A percentile compares a stretch with the other conserved stretches of the same genome.
Evolutionary conservation across 2,888 invertebrate species (phyloP).

Genomic region (Malachius bipustulatus): DNA sequence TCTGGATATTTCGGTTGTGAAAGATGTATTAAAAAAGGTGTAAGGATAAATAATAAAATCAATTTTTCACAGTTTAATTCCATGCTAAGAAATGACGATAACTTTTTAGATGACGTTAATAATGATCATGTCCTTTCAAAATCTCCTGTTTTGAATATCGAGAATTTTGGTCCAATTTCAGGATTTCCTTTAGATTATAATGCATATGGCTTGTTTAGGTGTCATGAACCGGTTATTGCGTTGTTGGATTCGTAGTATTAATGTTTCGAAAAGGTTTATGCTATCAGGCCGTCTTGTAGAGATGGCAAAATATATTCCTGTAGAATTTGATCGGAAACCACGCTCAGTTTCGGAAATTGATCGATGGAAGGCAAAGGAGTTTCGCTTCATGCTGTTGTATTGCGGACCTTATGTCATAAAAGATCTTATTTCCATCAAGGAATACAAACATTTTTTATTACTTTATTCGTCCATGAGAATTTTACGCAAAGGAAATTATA

Average conservation of each 20-base stretch:
- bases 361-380: not conserved
- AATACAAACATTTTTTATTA: constrained; percentile 1
- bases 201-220: not conserved
- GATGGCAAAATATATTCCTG: not conserved
- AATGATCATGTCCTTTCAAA: not conserved
- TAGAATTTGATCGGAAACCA: not conserved
- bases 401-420: not conserved
- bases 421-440: not conserved
- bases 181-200: not conserved
- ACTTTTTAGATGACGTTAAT: not conserved
- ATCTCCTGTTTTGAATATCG: not conserved
- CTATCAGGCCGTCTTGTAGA: too few relatives aligned
- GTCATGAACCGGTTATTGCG: not conserved
- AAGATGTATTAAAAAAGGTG: constrained; percentile 1
- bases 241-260: not conserved
- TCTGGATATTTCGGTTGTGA: not conserved
- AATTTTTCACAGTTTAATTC: not conserved
- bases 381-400: not conserved
- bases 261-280: not conserved
- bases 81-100: not conserved
- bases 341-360: not conserved
- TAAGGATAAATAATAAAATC: not conserved
- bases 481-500: too few relatives aligned
- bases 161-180: not conserved
- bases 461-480: too few relatives aligned